These are phyloP conservation scores for Candidula unifasciata DNA, from an alignment of 2,888 invertebrate species.

Conservation along the genomic window DNA sequence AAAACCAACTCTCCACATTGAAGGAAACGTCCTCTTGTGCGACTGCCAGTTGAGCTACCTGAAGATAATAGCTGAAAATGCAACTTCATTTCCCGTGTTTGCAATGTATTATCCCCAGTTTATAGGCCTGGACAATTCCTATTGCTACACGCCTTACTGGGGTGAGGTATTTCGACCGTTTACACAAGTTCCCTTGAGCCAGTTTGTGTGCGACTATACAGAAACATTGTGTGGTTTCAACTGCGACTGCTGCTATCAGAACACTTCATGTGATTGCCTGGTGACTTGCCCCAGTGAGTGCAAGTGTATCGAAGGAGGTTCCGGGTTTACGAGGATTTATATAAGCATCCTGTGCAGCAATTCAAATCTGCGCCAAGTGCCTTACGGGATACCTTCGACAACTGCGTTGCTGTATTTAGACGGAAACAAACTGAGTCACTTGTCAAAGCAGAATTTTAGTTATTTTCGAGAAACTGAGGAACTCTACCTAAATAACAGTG, in stretches of 20 bases:
- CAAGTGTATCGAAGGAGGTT: conserved; percentile 48
- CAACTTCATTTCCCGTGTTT: conserved; percentile 2
- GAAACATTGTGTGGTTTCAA: conserved; percentile 31
- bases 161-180: not conserved
- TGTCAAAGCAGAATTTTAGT: conserved; percentile 31
- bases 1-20: conserved; percentile 46
- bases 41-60: conserved; percentile 53
- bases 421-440: conserved; percentile 58
- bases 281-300: conserved; percentile 51
- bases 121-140: not conserved
- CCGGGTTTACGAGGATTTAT: conserved; percentile 27
- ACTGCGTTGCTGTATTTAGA: conserved; percentile 62
- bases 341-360: conserved; percentile 56
- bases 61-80: conserved; percentile 44
- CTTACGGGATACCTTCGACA: conserved; percentile 58
- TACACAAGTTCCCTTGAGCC: conserved; percentile 43
- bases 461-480: conserved; percentile 34
- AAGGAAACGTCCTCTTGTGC: conserved; percentile 44
- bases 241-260: conserved; percentile 45
- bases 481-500: conserved; percentile 60
- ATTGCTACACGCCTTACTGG: conserved; percentile 12
- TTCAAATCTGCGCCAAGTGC: conserved; percentile 55
- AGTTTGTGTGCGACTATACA: conserved; percentile 49
- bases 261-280: conserved; percentile 41
- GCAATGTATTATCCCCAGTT: conserved; percentile 30